Evolutionary conservation across 2,888 invertebrate species (phyloP).

Genomic region (Nephrotoma guestfalica): DNA sequence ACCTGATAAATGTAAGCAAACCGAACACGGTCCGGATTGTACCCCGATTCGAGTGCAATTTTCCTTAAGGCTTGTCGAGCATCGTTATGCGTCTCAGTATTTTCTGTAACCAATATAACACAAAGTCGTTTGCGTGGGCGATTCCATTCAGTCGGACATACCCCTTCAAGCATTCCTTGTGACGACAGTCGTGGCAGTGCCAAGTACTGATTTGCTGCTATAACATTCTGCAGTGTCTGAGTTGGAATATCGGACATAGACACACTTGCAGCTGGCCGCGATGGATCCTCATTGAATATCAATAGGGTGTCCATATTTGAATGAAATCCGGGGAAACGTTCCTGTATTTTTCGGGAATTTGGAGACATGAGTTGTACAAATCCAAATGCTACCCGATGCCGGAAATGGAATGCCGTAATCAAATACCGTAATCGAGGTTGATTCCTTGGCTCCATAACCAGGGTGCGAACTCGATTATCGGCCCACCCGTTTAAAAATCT

Average conservation of each 20-base stretch:
- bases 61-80: constrained; percentile 51
- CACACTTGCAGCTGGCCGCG: constrained; percentile 68
- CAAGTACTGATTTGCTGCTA: constrained; percentile 78
- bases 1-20: constrained; percentile 84
- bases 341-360: constrained; percentile 47
- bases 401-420: constrained; percentile 73
- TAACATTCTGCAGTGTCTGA: constrained; percentile 72
- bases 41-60: constrained; percentile 53
- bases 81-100: constrained; percentile 32
- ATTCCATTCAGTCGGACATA: constrained; percentile 83
- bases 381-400: constrained; percentile 76
- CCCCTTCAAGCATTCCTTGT: constrained; percentile 50
- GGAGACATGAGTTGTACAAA: constrained; percentile 47
- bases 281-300: constrained; percentile 75
- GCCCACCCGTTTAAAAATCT: constrained; percentile 75
- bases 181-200: constrained; percentile 80
- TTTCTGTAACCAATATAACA: constrained; percentile 63
- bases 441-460: constrained; percentile 69
- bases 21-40: constrained; percentile 52
- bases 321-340: constrained; percentile 52
- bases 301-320: constrained; percentile 64
- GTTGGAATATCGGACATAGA: constrained; percentile 84
- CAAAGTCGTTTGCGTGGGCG: constrained; percentile 58
- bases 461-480: constrained; percentile 80
- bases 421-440: constrained; percentile 72